Conservation (phyloP, 2,113 vertebrate species). For the Myiozetetes cayanensis region DNA sequence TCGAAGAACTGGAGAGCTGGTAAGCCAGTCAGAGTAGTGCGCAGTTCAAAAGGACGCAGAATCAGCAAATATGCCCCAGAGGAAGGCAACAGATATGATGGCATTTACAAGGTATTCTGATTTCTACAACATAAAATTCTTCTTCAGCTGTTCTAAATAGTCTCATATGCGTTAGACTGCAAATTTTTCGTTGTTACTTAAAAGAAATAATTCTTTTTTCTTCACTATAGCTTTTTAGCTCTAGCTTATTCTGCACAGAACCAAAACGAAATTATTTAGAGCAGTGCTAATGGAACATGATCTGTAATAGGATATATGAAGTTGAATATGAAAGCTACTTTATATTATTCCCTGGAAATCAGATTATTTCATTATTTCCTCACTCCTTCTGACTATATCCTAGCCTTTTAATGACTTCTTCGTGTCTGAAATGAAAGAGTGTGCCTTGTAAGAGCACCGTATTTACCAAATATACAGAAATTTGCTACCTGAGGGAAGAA, state of each 20-base stretch:
- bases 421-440: not conserved
- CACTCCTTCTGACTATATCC: not conserved
- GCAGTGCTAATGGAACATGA: not conserved
- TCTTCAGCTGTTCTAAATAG: not conserved
- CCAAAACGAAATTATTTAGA: not conserved
- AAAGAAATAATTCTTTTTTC: not conserved
- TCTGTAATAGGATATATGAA: not conserved
- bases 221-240: not conserved
- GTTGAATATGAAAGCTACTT: not conserved
- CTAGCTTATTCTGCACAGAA: not conserved
- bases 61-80: conserved; percentile 99
- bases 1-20: conserved; percentile 97
- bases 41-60: conserved; percentile 95
- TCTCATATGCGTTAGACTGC: not conserved
- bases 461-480: not conserved
- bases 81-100: conserved; percentile 98
- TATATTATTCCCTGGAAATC: not conserved
- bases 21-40: conserved; percentile 95
- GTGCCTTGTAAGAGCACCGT: not conserved
- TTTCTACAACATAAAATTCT: not conserved
- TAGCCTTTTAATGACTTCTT: not conserved
- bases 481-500: not conserved
- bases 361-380: not conserved
- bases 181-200: not conserved
- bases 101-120: conserved; percentile 94